Base-by-base conservation (phyloP, 2,888 invertebrate genomes). In the Dicyrtoma fusca region DNA sequence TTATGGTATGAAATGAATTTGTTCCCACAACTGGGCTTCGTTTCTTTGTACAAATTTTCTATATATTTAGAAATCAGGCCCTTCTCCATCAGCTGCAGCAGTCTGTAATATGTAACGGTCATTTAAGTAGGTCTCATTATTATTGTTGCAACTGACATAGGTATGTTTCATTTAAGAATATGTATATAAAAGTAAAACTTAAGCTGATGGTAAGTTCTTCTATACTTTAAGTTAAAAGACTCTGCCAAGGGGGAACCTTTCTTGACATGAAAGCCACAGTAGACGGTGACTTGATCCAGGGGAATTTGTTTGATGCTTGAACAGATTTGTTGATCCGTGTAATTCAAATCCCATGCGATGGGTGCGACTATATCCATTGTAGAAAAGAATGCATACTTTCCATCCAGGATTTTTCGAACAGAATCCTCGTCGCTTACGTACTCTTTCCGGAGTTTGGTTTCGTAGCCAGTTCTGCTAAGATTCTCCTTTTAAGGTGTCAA, bases 191-290 rank as follows among this genome's bases (percentile, higher is more conserved):
- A n/a, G n/a, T n/a, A n/a, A n/a, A n/a, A n/a, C n/a, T n/a, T n/a
- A n/a, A n/a, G n/a, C n/a, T n/a, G n/a, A n/a, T n/a, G n/a, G n/a
- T n/a, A n/a, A n/a, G n/a, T n/a, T n/a, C n/a, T n/a, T n/a, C n/a
- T n/a, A n/a, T n/a, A 75, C 75, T 72, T 75, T 17, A 45, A 26
- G 47, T 75, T 75, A 21, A 75, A 75, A 1, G 55, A 55, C n/a
- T 75, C 71, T 34, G 73, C 66, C 14, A 72, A 71, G 1, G 72
- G 71, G n/a, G 68, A 73, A 11, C 71, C 45, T 57, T 73, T 73
- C n/a, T 17, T 45, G 0, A 75, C 71, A 42, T 68, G 68, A 42
- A 75, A 73, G 34, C 75, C 75, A 57, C 72, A 73, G 5, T 42
- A 61, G 1, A 73, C 19, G 3, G 17, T 19, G 13, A 73, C 62